Conservation (phyloP, 2,797 vertebrate species). For the Acestrorhynchus altus region DNA sequence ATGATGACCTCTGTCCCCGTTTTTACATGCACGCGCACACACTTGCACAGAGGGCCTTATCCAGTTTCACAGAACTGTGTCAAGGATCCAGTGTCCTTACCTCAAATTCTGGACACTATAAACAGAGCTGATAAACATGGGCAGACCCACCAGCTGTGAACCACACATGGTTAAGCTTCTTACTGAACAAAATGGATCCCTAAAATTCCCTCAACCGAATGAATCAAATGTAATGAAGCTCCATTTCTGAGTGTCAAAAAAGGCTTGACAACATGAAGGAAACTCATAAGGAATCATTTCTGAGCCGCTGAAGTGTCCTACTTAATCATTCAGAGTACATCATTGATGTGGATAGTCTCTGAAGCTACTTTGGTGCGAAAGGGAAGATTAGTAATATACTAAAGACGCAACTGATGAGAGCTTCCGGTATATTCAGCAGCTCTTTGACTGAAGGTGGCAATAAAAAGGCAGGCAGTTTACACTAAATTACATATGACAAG, state of each 20-base stretch:
- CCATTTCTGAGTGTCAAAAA: background rate
- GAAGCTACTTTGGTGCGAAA: background rate
- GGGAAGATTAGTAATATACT: background rate
- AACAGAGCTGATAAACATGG: constrained; percentile 17
- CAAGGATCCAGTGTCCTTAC: constrained; percentile 57
- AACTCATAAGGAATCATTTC: background rate
- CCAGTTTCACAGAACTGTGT: constrained; percentile 52
- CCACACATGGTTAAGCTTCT: background rate
- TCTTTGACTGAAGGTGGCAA: constrained; percentile 8
- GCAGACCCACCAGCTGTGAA: background rate
- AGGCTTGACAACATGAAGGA: background rate
- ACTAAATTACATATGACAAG: constrained; percentile 48
- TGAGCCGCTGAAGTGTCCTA: background rate
- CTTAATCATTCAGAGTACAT: background rate
- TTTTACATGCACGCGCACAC: constrained; percentile 24
- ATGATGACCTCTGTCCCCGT: constrained; percentile 59
- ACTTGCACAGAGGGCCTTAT: constrained; percentile 10
- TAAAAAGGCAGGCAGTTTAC: constrained; percentile 35
- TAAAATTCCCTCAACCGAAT: background rate
- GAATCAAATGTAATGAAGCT: background rate
- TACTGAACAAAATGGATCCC: background rate
- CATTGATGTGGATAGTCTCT: background rate
- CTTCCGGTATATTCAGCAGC: background rate
- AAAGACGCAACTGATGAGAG: background rate
- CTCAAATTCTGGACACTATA: constrained; percentile 6